Evolutionary conservation across 2,113 vertebrate species (phyloP).

Genomic region (Dicerorhinus sumatrensis): DNA sequence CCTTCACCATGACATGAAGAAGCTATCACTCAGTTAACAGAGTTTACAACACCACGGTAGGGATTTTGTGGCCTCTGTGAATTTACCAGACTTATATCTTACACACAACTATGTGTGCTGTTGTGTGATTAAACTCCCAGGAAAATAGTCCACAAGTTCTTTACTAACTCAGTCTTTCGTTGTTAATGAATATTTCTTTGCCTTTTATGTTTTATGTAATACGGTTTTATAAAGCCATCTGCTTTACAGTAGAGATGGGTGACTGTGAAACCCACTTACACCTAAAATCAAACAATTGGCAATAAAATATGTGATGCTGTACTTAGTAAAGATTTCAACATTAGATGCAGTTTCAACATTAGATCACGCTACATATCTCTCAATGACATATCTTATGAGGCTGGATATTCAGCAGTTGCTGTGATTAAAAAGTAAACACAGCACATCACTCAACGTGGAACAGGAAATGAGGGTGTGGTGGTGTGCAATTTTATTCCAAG

Average conservation of each 20-base stretch:
- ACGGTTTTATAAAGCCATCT: slow-evolving; percentile 11
- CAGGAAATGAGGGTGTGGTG: neutral
- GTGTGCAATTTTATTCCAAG: neutral
- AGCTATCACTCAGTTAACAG: neutral
- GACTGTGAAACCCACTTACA: neutral
- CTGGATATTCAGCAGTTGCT: neutral
- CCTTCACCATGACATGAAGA: neutral
- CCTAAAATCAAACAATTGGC: slow-evolving; percentile 1
- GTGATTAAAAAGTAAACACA: neutral
- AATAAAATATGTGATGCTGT: neutral
- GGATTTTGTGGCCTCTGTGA: neutral
- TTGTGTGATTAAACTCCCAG: neutral
- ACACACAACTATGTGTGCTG: neutral
- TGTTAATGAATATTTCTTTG: slow-evolving; percentile 8
- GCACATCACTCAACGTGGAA: neutral
- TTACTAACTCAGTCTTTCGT: neutral
- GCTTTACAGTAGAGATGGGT: neutral
- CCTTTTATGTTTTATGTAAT: slow-evolving; percentile 14
- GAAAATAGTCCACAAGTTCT: neutral
- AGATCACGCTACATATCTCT: neutral
- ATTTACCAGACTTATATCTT: neutral
- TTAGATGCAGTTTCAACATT: neutral
- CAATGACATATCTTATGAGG: neutral
- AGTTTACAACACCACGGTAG: neutral
- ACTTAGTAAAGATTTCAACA: neutral